Evolutionary conservation across 2,797 vertebrate genomes (phyloP).

Genomic region (Hoplostethus atlanticus): DNA sequence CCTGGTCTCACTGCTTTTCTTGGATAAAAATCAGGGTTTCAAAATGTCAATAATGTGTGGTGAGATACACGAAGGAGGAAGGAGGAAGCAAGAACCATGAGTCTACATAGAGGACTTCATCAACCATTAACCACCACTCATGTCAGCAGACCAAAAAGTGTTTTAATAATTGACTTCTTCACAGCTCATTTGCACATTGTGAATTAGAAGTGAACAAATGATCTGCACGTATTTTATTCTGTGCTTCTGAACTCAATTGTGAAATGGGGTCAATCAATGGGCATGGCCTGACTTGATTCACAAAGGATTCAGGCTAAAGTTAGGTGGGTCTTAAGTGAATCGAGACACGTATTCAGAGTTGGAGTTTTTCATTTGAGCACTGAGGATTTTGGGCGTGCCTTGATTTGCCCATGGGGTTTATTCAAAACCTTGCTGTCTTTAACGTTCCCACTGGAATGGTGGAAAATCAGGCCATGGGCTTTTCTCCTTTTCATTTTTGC

Average conservation of each 20-base stretch:
- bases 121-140: neutral
- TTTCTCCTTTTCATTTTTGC: conserved; percentile 31
- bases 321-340: neutral
- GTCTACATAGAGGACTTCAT: too few relatives aligned
- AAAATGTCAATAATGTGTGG: too few relatives aligned
- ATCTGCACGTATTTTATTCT: neutral
- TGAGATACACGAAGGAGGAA: neutral
- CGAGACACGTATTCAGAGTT: neutral
- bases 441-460: neutral
- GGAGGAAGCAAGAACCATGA: neutral
- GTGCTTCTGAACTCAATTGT: too few relatives aligned
- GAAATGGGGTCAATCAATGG: neutral
- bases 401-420: conserved; percentile 5
- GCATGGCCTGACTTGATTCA: neutral
- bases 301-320: neutral
- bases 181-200: neutral
- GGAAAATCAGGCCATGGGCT: conserved; percentile 24
- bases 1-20: neutral
- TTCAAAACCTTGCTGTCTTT: conserved; percentile 20
- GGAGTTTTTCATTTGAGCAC: neutral
- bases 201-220: neutral
- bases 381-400: conserved; percentile 3
- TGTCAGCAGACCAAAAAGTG: neutral
- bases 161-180: neutral
- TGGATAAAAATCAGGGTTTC: neutral